Conservation (phyloP, 2,113 vertebrate species). For the Geococcyx californianus region DNA sequence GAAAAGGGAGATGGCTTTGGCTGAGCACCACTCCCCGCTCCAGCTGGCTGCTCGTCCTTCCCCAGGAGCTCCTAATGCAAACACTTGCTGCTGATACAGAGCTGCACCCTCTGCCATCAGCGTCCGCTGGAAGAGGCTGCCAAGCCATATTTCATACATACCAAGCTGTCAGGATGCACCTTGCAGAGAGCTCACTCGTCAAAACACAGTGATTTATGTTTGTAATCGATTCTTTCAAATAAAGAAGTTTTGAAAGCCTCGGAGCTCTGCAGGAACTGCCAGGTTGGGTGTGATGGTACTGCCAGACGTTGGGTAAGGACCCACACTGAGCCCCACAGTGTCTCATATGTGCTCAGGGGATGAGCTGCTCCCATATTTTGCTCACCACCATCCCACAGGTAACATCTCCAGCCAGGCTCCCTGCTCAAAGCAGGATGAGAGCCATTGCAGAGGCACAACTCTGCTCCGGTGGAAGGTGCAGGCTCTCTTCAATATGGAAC, state of each 20-base stretch:
- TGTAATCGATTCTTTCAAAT: background rate
- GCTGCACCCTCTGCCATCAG: background rate
- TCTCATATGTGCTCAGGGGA: background rate
- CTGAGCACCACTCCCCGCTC: background rate
- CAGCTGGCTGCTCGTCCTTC: background rate
- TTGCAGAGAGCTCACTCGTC: background rate
- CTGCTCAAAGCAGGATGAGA: background rate
- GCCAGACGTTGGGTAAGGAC: background rate
- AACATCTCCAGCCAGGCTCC: background rate
- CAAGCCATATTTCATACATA: background rate
- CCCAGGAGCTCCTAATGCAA: background rate
- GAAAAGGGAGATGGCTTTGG: background rate
- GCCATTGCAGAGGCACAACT: background rate
- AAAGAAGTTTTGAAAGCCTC: background rate
- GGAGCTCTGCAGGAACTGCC: rapidly evolving
- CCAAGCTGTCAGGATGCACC: background rate
- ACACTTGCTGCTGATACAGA: rapidly evolving
- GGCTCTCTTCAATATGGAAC: background rate
- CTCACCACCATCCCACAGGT: rapidly evolving
- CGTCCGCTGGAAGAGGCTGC: rapidly evolving
- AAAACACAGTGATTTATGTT: rapidly evolving
- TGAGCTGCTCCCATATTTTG: background rate
- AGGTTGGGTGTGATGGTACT: background rate
- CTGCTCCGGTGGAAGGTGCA: background rate
- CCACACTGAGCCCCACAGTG: rapidly evolving